Evolutionary conservation across 2,888 invertebrate species (phyloP).

Genomic region (Agapostemon virescens): DNA sequence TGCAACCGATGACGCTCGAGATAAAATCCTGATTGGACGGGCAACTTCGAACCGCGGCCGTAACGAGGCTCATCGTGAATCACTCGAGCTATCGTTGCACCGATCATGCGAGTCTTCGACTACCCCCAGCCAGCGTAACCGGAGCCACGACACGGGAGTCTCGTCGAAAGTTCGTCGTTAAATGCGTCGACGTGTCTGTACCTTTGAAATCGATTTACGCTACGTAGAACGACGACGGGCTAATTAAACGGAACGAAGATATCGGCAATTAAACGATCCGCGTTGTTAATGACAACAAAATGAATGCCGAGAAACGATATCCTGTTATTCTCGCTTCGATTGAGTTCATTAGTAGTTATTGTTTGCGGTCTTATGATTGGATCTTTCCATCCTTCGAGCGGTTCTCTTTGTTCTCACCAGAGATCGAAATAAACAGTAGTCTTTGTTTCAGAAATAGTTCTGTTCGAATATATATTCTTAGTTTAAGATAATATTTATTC

Average conservation of each 20-base stretch:
- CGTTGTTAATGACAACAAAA: not conserved
- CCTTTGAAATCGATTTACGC: conserved; percentile 14
- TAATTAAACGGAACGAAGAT: conserved; percentile 30
- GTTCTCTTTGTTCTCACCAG: not conserved
- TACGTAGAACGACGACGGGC: not conserved
- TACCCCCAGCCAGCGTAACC: conserved; percentile 6
- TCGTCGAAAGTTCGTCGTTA: conserved; percentile 16
- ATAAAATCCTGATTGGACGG: conserved; percentile 77
- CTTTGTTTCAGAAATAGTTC: too few species aligned
- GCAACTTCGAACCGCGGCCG: conserved; percentile 70
- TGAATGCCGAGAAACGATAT: conserved; percentile 3
- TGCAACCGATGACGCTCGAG: conserved; percentile 75
- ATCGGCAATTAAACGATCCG: conserved; percentile 19
- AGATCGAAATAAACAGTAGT: too few species aligned
- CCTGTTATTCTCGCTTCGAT: not conserved
- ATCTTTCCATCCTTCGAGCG: not conserved
- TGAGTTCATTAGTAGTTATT: not conserved
- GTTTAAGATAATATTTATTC: too few species aligned
- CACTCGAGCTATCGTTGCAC: conserved; percentile 71
- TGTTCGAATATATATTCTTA: too few species aligned
- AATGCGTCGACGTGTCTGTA: not conserved
- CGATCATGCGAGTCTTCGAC: conserved; percentile 70
- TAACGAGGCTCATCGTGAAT: conserved; percentile 75
- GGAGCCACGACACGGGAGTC: conserved; percentile 1
- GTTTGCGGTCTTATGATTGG: not conserved